Evolutionary conservation across 2,888 invertebrate species (phyloP), one percentile per base, ranked within the genome.

Genomic region (Phortica magna): DNA sequence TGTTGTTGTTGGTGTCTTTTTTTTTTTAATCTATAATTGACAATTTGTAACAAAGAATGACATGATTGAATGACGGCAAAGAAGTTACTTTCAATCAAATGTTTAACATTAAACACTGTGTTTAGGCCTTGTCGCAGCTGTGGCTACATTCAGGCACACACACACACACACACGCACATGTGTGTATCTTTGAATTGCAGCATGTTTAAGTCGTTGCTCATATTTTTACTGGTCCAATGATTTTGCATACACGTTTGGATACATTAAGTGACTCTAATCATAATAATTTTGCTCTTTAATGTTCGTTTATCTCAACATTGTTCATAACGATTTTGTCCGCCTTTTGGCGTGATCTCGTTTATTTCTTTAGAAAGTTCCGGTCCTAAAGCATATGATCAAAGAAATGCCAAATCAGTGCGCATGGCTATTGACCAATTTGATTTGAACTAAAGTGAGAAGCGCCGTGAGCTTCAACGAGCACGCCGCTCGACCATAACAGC

Each of bases 151-250:
- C 53, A 55, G 22, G 19, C n/a, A 31, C n/a, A 71, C 71, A 55
- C 71, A 31, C 42, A 67, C 67, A 67, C 42, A 22, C 61, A 14
- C 59, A 72, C 5, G 31, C 31, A 31, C 5, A 31, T 4, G 5
- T 1, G 5, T 1, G 31, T 31, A 31, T 31, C 31, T 31, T 31
- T 31, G 3, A 31, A 31, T 31, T 31, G 31, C 31, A 31, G 31
- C 31, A 31, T 31, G 31, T 31, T 61, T 42, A 17, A 59, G n/a
- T 48, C 10, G 43, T 19, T 39, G 39, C 7, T 31, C 31, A 42
- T 12, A 7, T 17, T n/a, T 75, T 71, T 48, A 71, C 41, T 75
- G 75, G 75, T 75, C 71, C 75, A 75, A 76, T 76, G 65, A 72
- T 72, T 76, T 76, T 71, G 7, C 43, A 71, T 31, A 64, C 55